These are phyloP conservation scores for Diadegma fenestrale DNA, from an alignment of 2,888 invertebrate genomes.

Conservation along the genomic window DNA sequence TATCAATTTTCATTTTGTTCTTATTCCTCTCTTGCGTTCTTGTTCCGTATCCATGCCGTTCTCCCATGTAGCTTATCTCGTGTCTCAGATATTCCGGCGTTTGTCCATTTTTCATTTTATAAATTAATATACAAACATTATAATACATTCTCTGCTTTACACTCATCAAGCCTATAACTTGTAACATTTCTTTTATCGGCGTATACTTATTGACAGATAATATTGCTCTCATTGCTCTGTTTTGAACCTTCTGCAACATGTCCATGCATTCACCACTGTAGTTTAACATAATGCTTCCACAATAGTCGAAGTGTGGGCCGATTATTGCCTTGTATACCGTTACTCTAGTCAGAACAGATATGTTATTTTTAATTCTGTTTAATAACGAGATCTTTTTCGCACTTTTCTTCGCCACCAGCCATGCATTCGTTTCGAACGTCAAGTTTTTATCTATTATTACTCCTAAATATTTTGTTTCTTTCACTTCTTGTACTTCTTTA, in stretches of 20 bases:
- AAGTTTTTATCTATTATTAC: too few species aligned
- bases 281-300: conserved; percentile 52
- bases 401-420: too few species aligned
- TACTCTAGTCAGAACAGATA: too few species aligned
- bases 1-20: too few species aligned
- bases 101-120: not conserved
- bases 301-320: too few species aligned
- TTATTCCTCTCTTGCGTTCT: too few species aligned
- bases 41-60: not conserved
- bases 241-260: conserved; percentile 18
- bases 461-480: too few species aligned
- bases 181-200: conserved; percentile 1
- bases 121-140: not conserved
- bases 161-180: not conserved
- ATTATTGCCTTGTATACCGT: too few species aligned
- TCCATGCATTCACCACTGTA: conserved; percentile 38
- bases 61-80: not conserved
- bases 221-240: conserved; percentile 14
- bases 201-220: not conserved
- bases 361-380: too few species aligned
- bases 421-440: too few species aligned
- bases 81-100: not conserved
- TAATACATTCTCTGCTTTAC: not conserved
- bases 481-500: too few species aligned
- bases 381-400: too few species aligned